Evolutionary conservation across 2,797 vertebrate genomes (phyloP), one percentile per base, ranked within the genome.

Genomic region (Aldrovandia affinis): DNA sequence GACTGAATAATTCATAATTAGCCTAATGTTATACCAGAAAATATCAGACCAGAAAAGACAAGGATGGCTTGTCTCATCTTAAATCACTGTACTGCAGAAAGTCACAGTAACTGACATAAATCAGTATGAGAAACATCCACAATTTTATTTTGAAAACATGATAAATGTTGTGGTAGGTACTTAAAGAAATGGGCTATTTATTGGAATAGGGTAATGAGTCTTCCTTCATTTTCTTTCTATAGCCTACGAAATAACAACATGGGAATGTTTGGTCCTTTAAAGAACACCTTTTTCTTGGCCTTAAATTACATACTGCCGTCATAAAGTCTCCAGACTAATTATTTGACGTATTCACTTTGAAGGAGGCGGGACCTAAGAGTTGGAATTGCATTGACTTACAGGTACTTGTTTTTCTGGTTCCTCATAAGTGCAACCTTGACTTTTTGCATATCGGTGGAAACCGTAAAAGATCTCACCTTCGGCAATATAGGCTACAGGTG

Each of bases 371-470:
- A 73, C 68, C 68, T 73, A 33, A 20, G 36, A 73, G 22, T 42
- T 22, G 15, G 30, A n/a, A 42, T 14, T 73, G 36, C 18, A 6
- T 33, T 73, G 68, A 42, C 68, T 73, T 33, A 73, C 68, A 73
- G 68, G 68, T 73, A 73, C 68, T 33, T 36, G 68, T 22, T 73
- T 42, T 73, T 73, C 68, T 42, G 68, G 68, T 42, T 73, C 68
- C 36, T 42, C 33, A 42, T 30, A 73, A 10, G 36, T n/a, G 20
- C 39, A 73, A 42, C 7, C 33, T 73, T 22, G 18, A 0, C 25
- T 5, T 65, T 65, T 9, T 65, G 28, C 63, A 65, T 65, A 65
- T n/a, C 57, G n/a, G 1, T 61, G 57, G 25, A 65, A 65, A 39
- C 68, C 33, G 22, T 73, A 73, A 39, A 33, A 33, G 18, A 6